Evolutionary conservation across 2,113 vertebrate species (phyloP).

Genomic region (Zosterops lateralis): DNA sequence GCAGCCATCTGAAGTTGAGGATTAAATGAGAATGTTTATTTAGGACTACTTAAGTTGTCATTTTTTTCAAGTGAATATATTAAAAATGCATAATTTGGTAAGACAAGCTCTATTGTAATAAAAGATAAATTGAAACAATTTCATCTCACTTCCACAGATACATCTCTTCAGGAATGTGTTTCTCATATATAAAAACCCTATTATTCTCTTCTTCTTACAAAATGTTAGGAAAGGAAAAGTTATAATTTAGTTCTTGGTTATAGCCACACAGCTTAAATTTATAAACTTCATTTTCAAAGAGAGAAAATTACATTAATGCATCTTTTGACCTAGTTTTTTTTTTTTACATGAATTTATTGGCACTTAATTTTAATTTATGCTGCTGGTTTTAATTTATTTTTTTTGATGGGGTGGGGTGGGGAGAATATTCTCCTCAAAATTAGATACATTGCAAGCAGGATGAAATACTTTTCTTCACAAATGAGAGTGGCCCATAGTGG

Average conservation of each 20-base stretch:
- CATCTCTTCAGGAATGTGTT: not conserved
- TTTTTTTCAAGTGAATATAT: not conserved
- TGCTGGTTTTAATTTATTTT: not conserved
- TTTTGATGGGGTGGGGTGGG: not conserved
- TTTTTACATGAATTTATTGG: not conserved
- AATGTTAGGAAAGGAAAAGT: not conserved
- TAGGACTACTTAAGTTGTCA: not conserved
- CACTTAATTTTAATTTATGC: not conserved
- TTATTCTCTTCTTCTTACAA: not conserved
- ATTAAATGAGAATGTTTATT: slow-evolving; percentile 4
- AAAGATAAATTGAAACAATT: not conserved
- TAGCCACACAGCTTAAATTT: not conserved
- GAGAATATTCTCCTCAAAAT: not conserved
- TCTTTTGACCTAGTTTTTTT: not conserved
- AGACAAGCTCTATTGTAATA: not conserved
- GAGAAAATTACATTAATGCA: not conserved
- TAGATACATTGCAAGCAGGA: not conserved
- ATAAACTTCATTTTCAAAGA: not conserved
- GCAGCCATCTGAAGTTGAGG: not conserved
- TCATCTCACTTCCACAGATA: not conserved
- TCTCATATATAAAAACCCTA: not conserved
- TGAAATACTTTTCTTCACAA: not conserved
- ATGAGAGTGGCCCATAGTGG: not conserved
- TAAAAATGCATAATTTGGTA: not conserved
- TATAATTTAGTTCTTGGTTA: not conserved